Conservation (phyloP, 2,797 vertebrate genomes). For the Delichon dasypus region DNA sequence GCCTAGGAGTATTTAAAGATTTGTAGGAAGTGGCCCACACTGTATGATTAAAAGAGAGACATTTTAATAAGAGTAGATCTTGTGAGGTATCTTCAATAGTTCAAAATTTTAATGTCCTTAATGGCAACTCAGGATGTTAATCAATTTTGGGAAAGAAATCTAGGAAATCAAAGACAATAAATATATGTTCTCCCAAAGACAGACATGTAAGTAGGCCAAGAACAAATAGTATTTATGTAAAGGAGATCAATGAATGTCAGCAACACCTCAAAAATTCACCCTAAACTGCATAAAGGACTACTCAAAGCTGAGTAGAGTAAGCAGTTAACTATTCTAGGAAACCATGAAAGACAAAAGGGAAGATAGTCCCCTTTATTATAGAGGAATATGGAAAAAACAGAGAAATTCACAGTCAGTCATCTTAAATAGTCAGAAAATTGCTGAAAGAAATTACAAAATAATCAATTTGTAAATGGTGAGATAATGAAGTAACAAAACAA, state of each 20-base stretch:
- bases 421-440: background rate
- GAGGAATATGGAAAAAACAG: background rate
- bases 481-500: background rate
- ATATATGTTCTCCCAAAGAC: background rate
- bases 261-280: background rate
- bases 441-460: background rate
- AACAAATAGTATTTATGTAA: background rate
- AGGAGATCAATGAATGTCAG: background rate
- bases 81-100: background rate
- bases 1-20: background rate
- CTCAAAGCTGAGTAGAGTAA: background rate
- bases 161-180: background rate
- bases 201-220: background rate
- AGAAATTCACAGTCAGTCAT: background rate
- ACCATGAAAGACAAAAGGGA: background rate
- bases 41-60: background rate
- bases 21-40: background rate
- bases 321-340: background rate
- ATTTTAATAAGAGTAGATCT: background rate
- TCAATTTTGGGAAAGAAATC: background rate
- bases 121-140: background rate
- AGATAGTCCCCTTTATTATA: background rate
- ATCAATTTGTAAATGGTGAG: background rate
- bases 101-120: background rate
- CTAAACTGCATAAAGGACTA: background rate